A percentile compares a stretch with the other conserved stretches of the same genome.
Conservation (phyloP, 2,888 invertebrate species). For the Heliconius hortense region DNA sequence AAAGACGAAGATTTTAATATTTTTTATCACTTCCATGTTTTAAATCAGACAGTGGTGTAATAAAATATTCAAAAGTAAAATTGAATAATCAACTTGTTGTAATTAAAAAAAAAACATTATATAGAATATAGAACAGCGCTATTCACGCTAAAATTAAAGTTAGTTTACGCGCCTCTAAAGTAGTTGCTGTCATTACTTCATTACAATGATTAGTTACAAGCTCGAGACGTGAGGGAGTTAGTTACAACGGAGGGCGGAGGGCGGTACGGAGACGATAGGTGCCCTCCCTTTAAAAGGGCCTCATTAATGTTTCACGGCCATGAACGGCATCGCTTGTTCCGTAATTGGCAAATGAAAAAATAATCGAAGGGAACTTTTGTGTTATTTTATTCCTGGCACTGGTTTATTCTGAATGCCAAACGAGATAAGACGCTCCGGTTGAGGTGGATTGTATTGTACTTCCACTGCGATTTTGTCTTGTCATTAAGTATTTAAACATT, state of each 20-base stretch:
- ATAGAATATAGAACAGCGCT: conserved; percentile 5
- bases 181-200: conserved; percentile 72
- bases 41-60: background rate
- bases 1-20: background rate
- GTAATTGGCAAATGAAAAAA: conserved; percentile 74
- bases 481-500: conserved; percentile 32
- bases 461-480: conserved; percentile 30
- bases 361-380: conserved; percentile 56
- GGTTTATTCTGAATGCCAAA: conserved; percentile 55
- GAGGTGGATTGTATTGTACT: conserved; percentile 37
- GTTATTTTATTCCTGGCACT: conserved; percentile 33
- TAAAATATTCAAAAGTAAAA: background rate
- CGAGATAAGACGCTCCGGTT: conserved; percentile 48
- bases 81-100: background rate
- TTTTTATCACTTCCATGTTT: background rate
- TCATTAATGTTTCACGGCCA: conserved; percentile 75
- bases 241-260: conserved; percentile 38
- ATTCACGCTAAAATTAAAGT: conserved; percentile 44
- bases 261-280: conserved; percentile 39
- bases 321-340: conserved; percentile 66
- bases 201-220: conserved; percentile 69
- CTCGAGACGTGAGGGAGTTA: conserved; percentile 38
- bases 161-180: conserved; percentile 49
- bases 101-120: background rate
- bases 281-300: conserved; percentile 52